These are phyloP conservation scores for Dendrolimus punctatus DNA, from an alignment of 1,140 invertebrate species.

Conservation along the genomic window DNA sequence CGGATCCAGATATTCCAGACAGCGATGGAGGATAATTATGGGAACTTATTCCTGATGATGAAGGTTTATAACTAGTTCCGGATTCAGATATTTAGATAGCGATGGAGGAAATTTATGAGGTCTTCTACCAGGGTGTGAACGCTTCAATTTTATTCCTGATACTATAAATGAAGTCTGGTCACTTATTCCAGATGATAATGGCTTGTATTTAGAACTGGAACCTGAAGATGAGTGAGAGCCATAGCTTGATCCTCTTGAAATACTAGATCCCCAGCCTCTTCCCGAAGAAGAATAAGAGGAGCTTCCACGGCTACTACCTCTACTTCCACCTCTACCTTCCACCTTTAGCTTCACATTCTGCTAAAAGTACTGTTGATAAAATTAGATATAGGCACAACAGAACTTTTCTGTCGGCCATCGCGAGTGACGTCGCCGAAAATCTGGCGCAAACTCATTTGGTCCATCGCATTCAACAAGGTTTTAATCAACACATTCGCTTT, in stretches of 20 bases:
- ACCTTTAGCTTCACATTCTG: constrained; percentile 10
- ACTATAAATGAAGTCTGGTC: constrained; percentile 15
- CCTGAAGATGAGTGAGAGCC: constrained; percentile 12
- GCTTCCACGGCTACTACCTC: constrained; percentile 4
- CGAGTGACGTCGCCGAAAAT: constrained; percentile 7
- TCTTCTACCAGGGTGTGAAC: neutral
- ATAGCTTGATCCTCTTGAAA: neutral
- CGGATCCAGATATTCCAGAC: constrained; percentile 4
- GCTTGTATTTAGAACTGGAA: constrained; percentile 3
- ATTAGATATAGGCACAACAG: constrained; percentile 24
- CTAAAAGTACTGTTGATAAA: constrained; percentile 9
- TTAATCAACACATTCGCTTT: constrained; percentile 10
- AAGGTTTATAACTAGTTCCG: constrained; percentile 11
- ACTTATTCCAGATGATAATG: constrained; percentile 8
- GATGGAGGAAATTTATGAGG: constrained; percentile 4
- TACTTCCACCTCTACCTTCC: constrained; percentile 6
- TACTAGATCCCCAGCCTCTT: constrained; percentile 4
- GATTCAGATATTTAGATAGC: constrained; percentile 2
- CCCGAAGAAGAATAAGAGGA: constrained; percentile 7
- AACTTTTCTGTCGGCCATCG: constrained; percentile 27
- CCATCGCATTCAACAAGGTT: constrained; percentile 6
- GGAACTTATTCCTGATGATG: constrained; percentile 12
- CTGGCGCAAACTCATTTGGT: constrained; percentile 8
- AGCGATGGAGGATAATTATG: constrained; percentile 7
- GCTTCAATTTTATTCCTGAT: constrained; percentile 2